Evolutionary conservation across 2,113 vertebrate species (phyloP).

Genomic region (Pionites leucogaster): DNA sequence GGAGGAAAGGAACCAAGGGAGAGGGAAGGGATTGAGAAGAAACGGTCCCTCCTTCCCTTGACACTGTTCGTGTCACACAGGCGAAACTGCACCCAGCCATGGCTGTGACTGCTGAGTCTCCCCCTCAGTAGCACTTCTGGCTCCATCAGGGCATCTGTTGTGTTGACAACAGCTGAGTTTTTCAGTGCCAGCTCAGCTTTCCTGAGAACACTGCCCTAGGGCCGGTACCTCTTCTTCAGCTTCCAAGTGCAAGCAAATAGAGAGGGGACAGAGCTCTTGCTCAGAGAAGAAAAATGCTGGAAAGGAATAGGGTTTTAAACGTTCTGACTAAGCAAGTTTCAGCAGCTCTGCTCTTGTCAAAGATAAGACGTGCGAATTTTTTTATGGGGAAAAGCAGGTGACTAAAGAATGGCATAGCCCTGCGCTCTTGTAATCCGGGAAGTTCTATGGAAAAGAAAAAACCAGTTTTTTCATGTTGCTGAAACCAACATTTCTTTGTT

Average conservation of each 20-base stretch:
- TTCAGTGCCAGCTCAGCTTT: neutral
- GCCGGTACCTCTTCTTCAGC: neutral
- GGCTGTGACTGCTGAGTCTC: neutral
- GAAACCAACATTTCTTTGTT: neutral
- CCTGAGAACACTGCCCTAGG: neutral
- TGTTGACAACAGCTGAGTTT: neutral
- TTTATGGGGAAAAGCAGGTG: neutral
- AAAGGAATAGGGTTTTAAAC: neutral
- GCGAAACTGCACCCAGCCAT: neutral
- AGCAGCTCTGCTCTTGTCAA: neutral
- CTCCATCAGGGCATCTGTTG: neutral
- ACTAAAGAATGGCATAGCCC: neutral
- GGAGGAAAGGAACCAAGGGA: neutral
- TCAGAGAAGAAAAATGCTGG: neutral
- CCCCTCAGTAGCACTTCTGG: neutral
- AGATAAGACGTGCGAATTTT: neutral
- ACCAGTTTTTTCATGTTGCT: neutral
- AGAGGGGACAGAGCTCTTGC: neutral
- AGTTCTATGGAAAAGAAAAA: neutral
- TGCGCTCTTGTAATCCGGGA: neutral
- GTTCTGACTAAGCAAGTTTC: neutral
- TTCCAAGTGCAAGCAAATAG: neutral
- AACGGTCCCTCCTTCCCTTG: neutral
- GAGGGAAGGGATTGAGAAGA: neutral
- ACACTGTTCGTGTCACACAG: neutral